Evolutionary conservation across 2,113 vertebrate genomes (phyloP).

Genomic region (Columbina picui): DNA sequence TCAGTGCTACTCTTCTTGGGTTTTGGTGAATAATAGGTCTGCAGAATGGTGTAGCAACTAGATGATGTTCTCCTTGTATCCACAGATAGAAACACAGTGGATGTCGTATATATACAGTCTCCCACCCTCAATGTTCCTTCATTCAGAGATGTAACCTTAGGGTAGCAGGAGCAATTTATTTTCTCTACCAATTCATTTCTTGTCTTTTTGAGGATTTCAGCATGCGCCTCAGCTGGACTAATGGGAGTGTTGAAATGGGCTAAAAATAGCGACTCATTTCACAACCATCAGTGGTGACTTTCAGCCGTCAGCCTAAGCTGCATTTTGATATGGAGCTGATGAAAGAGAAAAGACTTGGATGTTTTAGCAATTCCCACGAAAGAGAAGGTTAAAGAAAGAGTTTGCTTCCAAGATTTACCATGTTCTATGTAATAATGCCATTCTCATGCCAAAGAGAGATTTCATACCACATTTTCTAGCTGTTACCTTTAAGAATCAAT

Average conservation of each 20-base stretch:
- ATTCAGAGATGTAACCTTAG: constrained; percentile 6
- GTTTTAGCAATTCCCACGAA: neutral
- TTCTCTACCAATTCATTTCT: neutral
- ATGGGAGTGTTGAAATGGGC: neutral
- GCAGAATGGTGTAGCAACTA: neutral
- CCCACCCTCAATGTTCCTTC: neutral
- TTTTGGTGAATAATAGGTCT: neutral
- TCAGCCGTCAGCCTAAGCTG: neutral
- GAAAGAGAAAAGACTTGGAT: neutral
- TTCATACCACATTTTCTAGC: neutral
- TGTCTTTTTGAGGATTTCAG: neutral
- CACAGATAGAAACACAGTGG: neutral
- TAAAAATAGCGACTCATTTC: constrained; percentile 25
- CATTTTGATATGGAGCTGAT: neutral
- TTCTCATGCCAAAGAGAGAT: neutral
- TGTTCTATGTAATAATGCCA: neutral
- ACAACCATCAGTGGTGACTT: neutral
- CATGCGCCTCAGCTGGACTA: neutral
- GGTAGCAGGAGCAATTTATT: neutral
- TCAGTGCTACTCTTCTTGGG: neutral
- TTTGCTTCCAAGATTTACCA: neutral
- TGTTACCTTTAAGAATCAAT: neutral
- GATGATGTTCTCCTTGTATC: neutral
- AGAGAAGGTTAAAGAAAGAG: neutral
- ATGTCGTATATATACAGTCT: neutral